A percentile compares a stretch with the other conserved stretches of the same genome.
Conservation (phyloP, 2,113 vertebrate genomes). For the Eretmochelys imbricata region DNA sequence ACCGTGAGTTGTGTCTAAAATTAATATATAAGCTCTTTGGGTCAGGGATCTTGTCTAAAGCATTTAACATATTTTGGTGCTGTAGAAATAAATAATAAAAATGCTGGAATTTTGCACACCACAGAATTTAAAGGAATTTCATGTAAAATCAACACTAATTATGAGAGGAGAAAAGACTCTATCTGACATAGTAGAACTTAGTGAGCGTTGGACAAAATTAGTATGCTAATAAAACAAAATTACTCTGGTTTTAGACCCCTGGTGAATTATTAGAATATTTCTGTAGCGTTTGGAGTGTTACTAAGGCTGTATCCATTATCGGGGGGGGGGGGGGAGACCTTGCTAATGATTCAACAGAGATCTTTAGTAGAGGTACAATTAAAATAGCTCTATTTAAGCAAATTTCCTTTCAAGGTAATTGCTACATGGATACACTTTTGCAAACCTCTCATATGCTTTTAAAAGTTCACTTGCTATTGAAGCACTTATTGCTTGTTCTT, state of each 20-base stretch:
- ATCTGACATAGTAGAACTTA: background rate
- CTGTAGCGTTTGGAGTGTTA: background rate
- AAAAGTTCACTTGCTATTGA: background rate
- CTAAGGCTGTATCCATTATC: background rate
- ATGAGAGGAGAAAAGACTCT: background rate
- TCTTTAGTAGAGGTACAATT: background rate
- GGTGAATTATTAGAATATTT: background rate
- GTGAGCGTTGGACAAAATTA: background rate
- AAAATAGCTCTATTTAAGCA: background rate
- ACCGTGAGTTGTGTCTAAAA: background rate
- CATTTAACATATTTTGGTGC: background rate
- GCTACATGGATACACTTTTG: background rate
- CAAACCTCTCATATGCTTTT: background rate
- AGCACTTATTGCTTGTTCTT: background rate
- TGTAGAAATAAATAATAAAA: conserved; percentile 16
- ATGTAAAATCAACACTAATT: background rate
- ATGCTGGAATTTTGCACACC: background rate
- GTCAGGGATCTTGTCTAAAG: background rate
- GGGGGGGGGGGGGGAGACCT: background rate
- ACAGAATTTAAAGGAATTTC: background rate
- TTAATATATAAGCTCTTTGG: background rate
- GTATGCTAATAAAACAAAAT: background rate
- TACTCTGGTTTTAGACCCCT: background rate
- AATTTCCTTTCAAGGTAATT: background rate
- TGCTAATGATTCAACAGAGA: background rate